Percentiles rank a stretch among this genome's conserved stretches.
Conservation (phyloP, 2,888 invertebrate genomes). For the Nephrocerus scutellatus region DNA sequence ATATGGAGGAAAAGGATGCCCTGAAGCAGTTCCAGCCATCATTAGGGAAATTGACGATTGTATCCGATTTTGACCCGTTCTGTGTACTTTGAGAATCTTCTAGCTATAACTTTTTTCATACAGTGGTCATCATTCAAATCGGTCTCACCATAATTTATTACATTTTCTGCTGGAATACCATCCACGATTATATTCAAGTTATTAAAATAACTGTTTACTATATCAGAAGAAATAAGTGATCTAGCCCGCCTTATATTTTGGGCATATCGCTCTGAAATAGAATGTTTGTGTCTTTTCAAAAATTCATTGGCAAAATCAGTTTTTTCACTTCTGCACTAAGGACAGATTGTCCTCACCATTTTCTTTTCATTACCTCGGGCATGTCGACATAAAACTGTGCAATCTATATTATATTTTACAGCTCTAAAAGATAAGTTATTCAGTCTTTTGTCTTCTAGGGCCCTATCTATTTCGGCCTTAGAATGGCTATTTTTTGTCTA, state of each 20-base stretch:
- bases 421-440: too few relatives aligned
- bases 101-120: neutral
- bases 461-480: too few relatives aligned
- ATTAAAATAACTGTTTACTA: too few relatives aligned
- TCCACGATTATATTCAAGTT: too few relatives aligned
- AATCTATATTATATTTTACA: neutral
- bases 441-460: too few relatives aligned
- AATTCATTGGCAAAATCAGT: too few relatives aligned
- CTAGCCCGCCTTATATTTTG: too few relatives aligned
- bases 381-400: neutral
- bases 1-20: slow-evolving; percentile 3
- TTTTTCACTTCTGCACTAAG: too few relatives aligned
- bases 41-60: neutral
- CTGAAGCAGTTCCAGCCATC: slow-evolving; percentile 7
- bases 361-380: neutral
- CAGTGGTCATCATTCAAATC: neutral
- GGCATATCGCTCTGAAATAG: too few relatives aligned
- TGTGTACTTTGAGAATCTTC: neutral
- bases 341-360: neutral
- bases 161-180: neutral
- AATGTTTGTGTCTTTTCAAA: too few relatives aligned
- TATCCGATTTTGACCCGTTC: neutral
- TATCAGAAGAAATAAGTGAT: too few relatives aligned
- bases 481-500: too few relatives aligned
- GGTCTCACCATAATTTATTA: neutral